Conservation (phyloP, 1,140 invertebrate genomes). For the Agrilus planipennis region DNA sequence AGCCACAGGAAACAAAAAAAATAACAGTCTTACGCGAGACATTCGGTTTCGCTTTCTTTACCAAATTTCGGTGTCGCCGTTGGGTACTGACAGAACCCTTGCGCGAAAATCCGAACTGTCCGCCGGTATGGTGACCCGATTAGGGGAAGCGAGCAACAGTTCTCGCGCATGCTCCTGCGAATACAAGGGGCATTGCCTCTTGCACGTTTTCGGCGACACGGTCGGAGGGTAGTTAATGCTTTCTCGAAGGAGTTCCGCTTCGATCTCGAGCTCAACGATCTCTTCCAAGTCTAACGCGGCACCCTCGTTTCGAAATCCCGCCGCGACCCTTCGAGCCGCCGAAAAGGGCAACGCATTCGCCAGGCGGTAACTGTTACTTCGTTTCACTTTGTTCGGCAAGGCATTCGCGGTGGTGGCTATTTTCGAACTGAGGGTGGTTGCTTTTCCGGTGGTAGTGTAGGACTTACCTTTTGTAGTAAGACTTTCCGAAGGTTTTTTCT, state of each 20-base stretch:
- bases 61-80: slow-evolving; percentile 65
- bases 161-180: slow-evolving; percentile 34
- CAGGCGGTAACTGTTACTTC: slow-evolving; percentile 75
- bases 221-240: slow-evolving; percentile 57
- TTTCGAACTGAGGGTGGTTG: slow-evolving; percentile 2
- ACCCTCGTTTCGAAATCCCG: slow-evolving; percentile 21
- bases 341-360: slow-evolving; percentile 56
- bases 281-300: slow-evolving; percentile 28
- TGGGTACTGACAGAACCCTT: slow-evolving; percentile 42
- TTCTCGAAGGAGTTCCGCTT: slow-evolving; percentile 50
- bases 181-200: slow-evolving; percentile 20
- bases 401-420: slow-evolving; percentile 6
- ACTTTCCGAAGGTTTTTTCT: slow-evolving; percentile 42
- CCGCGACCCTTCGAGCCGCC: slow-evolving; percentile 31
- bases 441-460: slow-evolving; percentile 7
- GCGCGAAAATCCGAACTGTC: slow-evolving; percentile 41
- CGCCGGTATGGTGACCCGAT: slow-evolving; percentile 33
- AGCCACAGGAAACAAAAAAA: too few relatives aligned
- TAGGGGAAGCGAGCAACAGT: slow-evolving; percentile 34
- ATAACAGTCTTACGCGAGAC: too few relatives aligned
- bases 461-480: slow-evolving; percentile 49
- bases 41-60: too few relatives aligned
- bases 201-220: slow-evolving; percentile 35
- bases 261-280: slow-evolving; percentile 44
- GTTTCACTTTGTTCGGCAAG: slow-evolving; percentile 47